A percentile compares a stretch with the other conserved stretches of the same genome.
Conservation (phyloP, 2,113 vertebrate genomes). For the Apeltes quadracus region DNA sequence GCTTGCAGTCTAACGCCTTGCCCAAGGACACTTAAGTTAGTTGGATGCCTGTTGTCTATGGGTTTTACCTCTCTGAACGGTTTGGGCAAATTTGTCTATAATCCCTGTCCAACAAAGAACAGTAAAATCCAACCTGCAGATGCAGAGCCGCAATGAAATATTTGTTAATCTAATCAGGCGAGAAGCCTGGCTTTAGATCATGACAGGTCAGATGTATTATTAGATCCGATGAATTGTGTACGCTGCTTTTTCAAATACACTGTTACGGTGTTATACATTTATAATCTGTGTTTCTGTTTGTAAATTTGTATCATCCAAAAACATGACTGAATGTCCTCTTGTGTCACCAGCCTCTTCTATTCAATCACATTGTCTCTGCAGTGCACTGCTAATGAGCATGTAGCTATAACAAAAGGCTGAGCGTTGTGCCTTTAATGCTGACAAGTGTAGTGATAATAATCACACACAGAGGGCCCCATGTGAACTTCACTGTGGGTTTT, state of each 20-base stretch:
- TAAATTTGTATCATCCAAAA: conserved; percentile 24
- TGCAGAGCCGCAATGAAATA: conserved; percentile 30
- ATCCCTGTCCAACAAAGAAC: conserved; percentile 10
- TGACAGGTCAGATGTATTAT: conserved; percentile 59
- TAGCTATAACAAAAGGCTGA: conserved; percentile 39
- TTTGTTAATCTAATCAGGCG: conserved; percentile 59
- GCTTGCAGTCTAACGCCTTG: not conserved
- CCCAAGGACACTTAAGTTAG: not conserved
- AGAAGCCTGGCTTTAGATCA: conserved; percentile 28
- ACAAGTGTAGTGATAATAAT: conserved; percentile 56
- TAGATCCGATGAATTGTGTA: conserved; percentile 26
- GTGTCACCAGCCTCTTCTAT: not conserved
- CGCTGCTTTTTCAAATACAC: conserved; percentile 46
- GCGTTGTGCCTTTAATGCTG: conserved; percentile 43
- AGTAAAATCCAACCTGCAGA: conserved; percentile 5
- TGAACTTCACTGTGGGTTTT: conserved; percentile 55
- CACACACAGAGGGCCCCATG: conserved; percentile 38
- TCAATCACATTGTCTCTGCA: conserved; percentile 24
- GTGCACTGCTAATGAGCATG: conserved; percentile 47
- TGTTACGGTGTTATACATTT: conserved; percentile 50
- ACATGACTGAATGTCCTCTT: conserved; percentile 12
- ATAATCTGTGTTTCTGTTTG: conserved; percentile 9
- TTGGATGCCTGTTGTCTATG: not conserved
- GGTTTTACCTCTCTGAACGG: not conserved
- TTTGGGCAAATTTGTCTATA: not conserved